These are phyloP conservation scores for Eupelmus urozonus DNA, from an alignment of 2,888 invertebrate genomes.

Conservation along the genomic window DNA sequence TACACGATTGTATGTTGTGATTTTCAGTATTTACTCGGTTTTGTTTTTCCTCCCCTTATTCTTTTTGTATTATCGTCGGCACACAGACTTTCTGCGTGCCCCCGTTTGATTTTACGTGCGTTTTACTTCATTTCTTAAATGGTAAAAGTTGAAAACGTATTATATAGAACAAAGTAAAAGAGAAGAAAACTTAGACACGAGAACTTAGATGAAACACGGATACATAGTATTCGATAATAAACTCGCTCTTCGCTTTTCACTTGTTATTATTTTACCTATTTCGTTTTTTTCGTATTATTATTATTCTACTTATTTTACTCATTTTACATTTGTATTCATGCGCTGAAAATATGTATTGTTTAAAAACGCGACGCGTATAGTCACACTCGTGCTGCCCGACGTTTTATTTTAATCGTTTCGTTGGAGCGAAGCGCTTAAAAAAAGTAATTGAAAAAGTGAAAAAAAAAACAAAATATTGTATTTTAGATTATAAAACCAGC, in stretches of 20 bases:
- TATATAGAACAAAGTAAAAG: conserved; percentile 38
- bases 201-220: conserved; percentile 32
- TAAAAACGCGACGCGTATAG: conserved; percentile 53
- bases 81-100: conserved; percentile 5
- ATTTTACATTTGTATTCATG: conserved; percentile 49
- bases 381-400: conserved; percentile 51
- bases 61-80: conserved; percentile 51
- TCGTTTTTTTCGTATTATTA: conserved; percentile 45
- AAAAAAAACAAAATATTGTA: conserved; percentile 47
- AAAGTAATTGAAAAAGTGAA: conserved; percentile 34
- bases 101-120: conserved; percentile 45
- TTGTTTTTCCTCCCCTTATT: conserved; percentile 29
- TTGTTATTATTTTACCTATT: conserved; percentile 22
- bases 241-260: conserved; percentile 51
- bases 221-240: conserved; percentile 41
- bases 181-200: conserved; percentile 37
- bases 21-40: conserved; percentile 56
- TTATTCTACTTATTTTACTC: conserved; percentile 51
- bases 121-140: conserved; percentile 50
- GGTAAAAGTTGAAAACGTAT: conserved; percentile 24
- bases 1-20: conserved; percentile 58
- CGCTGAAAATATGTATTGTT: conserved; percentile 47
- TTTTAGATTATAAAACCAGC: conserved; percentile 55
- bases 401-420: conserved; percentile 57
- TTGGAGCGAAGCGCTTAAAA: conserved; percentile 54